These are phyloP conservation scores for Pelusios castaneus DNA, from an alignment of 2,113 vertebrate species.

Conservation along the genomic window DNA sequence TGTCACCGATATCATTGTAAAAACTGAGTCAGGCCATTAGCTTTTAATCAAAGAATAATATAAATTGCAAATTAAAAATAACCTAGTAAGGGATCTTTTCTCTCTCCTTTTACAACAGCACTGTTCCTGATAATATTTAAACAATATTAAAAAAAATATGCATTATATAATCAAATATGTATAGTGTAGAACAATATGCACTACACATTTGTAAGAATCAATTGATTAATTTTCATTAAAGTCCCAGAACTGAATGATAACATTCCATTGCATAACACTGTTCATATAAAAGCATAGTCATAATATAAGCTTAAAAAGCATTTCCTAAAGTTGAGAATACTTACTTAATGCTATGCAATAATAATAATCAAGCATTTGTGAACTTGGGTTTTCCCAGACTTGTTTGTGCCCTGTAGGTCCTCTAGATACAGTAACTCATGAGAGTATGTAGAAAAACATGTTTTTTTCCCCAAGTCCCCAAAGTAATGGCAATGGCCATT, in stretches of 20 bases:
- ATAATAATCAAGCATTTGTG: not conserved
- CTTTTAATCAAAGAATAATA: not conserved
- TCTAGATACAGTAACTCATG: accelerated
- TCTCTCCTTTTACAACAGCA: not conserved
- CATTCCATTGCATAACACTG: accelerated
- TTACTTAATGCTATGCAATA: not conserved
- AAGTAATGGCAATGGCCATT: not conserved
- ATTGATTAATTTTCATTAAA: not conserved
- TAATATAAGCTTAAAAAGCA: not conserved
- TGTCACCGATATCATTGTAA: not conserved
- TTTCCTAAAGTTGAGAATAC: not conserved
- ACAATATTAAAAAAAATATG: not conserved
- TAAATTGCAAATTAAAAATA: not conserved
- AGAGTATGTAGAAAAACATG: not conserved
- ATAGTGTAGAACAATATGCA: not conserved
- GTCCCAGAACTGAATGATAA: not conserved
- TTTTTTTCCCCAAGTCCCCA: not conserved
- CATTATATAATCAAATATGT: not conserved
- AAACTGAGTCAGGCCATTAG: not conserved
- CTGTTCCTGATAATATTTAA: not conserved
- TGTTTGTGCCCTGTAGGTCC: not conserved
- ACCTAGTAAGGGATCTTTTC: not conserved
- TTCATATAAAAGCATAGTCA: not conserved
- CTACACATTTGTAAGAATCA: not conserved
- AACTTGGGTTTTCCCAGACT: not conserved